phyloP scores from a whole-genome alignment of 1,140 invertebrate genomes.

The Sitobion miscanthi region DNA sequence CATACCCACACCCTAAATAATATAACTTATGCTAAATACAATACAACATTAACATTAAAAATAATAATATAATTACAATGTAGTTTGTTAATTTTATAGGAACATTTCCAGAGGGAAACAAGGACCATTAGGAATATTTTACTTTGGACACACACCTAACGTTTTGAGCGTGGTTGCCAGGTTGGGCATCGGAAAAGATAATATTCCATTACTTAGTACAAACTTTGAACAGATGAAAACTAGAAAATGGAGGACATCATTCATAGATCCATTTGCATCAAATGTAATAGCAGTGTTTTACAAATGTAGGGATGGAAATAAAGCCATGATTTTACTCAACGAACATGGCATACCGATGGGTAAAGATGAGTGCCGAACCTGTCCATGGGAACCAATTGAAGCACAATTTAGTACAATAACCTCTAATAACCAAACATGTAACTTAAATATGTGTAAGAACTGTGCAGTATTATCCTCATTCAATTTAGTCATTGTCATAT shows the following conservation, averaged over 20 bases:
- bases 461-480: background rate
- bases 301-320: constrained; percentile 64
- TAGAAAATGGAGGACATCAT: constrained; percentile 75
- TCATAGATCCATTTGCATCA: constrained; percentile 76
- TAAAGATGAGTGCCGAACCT: constrained; percentile 6
- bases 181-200: constrained; percentile 74
- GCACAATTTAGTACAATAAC: background rate
- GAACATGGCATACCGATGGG: constrained; percentile 39
- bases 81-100: background rate
- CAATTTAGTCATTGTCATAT: constrained; percentile 26
- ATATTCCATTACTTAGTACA: constrained; percentile 69
- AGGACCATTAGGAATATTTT: constrained; percentile 66
- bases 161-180: constrained; percentile 71
- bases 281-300: constrained; percentile 81
- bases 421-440: constrained; percentile 24
- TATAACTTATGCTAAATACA: background rate
- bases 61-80: background rate
- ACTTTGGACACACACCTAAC: constrained; percentile 76
- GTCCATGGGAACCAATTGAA: constrained; percentile 44
- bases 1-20: background rate
- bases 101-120: background rate
- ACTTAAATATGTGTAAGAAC: constrained; percentile 21
- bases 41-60: background rate
- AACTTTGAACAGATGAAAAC: constrained; percentile 69
- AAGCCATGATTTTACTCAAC: constrained; percentile 44